phyloP scores from a whole-genome alignment of 2,797 vertebrate species.

The Tapirus indicus region DNA sequence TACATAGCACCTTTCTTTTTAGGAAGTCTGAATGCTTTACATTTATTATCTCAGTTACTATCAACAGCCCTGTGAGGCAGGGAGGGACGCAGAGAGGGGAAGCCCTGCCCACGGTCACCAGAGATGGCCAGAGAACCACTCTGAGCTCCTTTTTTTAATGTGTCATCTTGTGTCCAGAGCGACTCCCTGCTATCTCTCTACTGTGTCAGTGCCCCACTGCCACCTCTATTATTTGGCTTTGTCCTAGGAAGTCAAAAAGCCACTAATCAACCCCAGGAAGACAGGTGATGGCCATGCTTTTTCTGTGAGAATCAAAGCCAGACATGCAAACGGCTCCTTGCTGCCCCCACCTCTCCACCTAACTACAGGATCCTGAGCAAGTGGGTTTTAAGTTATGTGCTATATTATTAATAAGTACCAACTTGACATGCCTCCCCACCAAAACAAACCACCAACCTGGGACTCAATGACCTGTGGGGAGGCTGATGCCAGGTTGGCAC shows the following conservation, averaged over 20 bases:
- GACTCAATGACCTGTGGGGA: background rate
- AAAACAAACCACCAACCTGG: background rate
- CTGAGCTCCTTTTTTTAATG: background rate
- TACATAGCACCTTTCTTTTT: slow-evolving; percentile 5
- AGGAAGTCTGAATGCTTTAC: background rate
- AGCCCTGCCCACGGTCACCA: background rate
- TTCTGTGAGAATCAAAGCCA: background rate
- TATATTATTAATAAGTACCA: background rate
- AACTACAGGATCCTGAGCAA: background rate
- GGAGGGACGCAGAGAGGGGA: background rate
- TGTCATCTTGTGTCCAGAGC: background rate
- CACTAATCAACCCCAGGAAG: background rate
- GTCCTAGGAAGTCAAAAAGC: background rate
- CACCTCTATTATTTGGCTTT: background rate
- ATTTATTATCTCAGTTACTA: background rate
- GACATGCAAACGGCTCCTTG: background rate
- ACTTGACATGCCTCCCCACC: background rate
- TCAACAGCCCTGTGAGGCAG: background rate
- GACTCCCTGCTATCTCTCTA: background rate
- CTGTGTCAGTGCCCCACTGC: background rate
- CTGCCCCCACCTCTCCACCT: background rate
- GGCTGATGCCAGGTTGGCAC: background rate
- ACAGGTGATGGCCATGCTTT: background rate
- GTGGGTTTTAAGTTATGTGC: background rate
- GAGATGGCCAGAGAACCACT: background rate